Conservation (phyloP, 1,140 invertebrate genomes). For the Antheraea pernyi region DNA sequence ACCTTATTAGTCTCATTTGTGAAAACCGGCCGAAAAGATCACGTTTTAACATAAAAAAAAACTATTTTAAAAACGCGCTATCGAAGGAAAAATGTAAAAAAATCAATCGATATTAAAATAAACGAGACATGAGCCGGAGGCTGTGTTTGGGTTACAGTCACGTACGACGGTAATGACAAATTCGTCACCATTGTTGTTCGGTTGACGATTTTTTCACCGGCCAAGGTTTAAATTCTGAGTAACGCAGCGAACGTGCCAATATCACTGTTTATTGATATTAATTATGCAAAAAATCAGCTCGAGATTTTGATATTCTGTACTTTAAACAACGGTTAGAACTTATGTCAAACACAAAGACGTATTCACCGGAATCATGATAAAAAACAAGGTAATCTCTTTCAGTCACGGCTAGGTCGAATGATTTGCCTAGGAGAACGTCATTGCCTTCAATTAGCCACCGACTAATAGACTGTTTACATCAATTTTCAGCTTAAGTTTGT, state of each 20-base stretch:
- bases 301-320: background rate
- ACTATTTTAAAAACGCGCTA: slow-evolving; percentile 38
- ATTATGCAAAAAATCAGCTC: slow-evolving; percentile 46
- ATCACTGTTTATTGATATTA: slow-evolving; percentile 58
- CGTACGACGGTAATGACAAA: slow-evolving; percentile 65
- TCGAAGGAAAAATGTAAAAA: slow-evolving; percentile 57
- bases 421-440: background rate
- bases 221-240: slow-evolving; percentile 63
- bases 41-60: slow-evolving; percentile 51
- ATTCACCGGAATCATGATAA: background rate
- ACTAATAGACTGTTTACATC: no score
- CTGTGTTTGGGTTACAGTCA: slow-evolving; percentile 62
- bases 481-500: background rate
- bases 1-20: slow-evolving; percentile 13
- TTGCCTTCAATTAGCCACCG: no score
- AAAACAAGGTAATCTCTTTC: background rate
- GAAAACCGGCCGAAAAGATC: slow-evolving; percentile 30
- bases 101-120: slow-evolving; percentile 66
- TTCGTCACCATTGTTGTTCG: slow-evolving; percentile 63
- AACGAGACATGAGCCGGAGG: slow-evolving; percentile 50
- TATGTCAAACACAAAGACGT: background rate
- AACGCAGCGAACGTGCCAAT: slow-evolving; percentile 66
- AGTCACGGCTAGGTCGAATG: background rate
- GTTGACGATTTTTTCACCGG: slow-evolving; percentile 54
- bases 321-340: background rate